Conservation (phyloP, 1,140 invertebrate genomes). For the Galendromus occidentalis region DNA sequence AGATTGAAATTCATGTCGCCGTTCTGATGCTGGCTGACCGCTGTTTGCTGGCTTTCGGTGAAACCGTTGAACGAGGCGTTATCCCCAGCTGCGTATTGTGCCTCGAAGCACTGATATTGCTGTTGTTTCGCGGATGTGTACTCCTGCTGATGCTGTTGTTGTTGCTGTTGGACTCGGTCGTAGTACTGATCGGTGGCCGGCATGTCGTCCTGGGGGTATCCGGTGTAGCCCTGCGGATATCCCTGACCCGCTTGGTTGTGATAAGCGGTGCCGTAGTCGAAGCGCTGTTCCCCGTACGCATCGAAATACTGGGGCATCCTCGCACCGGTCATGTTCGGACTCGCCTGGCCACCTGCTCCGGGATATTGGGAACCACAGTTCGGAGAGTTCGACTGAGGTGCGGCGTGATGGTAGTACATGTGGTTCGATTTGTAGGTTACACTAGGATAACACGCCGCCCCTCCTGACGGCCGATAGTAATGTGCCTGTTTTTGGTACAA, state of each 20-base stretch:
- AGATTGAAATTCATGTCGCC: conserved; percentile 7
- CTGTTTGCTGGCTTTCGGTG: neutral
- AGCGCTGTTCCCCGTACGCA: neutral
- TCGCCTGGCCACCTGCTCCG: neutral
- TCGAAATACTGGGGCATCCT: conserved; percentile 7
- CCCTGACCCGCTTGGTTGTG: neutral
- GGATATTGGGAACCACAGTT: conserved; percentile 3
- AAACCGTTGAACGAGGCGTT: neutral
- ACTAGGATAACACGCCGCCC: conserved; percentile 1
- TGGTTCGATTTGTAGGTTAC: conserved; percentile 6
- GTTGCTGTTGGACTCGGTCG: neutral
- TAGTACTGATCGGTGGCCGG: conserved; percentile 3
- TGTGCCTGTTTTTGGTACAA: neutral
- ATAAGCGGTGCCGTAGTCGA: neutral
- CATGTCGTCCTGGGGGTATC: neutral
- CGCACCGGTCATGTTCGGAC: neutral
- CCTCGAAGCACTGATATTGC: neutral
- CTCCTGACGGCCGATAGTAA: neutral
- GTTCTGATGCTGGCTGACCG: no score
- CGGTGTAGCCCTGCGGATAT: neutral
- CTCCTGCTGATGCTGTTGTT: neutral
- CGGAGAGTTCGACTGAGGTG: neutral
- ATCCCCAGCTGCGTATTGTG: neutral
- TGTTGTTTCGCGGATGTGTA: neutral
- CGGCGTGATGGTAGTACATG: conserved; percentile 1